These are phyloP conservation scores for Xestobium rufovillosum DNA, from an alignment of 2,888 invertebrate species.

Conservation along the genomic window DNA sequence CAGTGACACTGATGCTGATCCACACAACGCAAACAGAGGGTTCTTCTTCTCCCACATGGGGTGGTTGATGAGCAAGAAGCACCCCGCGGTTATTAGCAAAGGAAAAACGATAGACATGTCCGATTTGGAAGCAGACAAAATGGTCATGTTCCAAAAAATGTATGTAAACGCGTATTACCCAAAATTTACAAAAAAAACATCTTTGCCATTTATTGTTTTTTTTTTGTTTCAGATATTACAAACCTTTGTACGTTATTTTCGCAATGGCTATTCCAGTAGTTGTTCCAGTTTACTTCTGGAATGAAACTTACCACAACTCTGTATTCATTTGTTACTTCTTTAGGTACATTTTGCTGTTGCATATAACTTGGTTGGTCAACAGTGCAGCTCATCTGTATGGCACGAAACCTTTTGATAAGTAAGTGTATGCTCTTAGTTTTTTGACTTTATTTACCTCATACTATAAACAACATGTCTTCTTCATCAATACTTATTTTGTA, in stretches of 20 bases:
- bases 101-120: constrained; percentile 63
- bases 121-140: constrained; percentile 64
- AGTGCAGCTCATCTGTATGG: constrained; percentile 76
- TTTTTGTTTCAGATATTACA: constrained; percentile 55
- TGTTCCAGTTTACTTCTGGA: constrained; percentile 62
- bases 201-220: constrained; percentile 3
- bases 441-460: too few species aligned
- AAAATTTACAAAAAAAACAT: neutral
- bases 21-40: constrained; percentile 71
- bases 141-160: constrained; percentile 71
- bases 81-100: constrained; percentile 63
- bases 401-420: constrained; percentile 69
- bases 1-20: constrained; percentile 67
- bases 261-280: constrained; percentile 55
- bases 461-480: too few species aligned
- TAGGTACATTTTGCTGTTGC: constrained; percentile 56
- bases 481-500: too few species aligned
- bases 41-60: constrained; percentile 87
- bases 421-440: too few species aligned
- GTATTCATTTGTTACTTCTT: constrained; percentile 54
- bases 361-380: constrained; percentile 77
- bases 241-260: constrained; percentile 50
- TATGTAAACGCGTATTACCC: constrained; percentile 37
- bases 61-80: constrained; percentile 74
- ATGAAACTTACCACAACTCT: constrained; percentile 54